A percentile compares a stretch with the other conserved stretches of the same genome.
phyloP scores from a whole-genome alignment of 2,888 invertebrate species.

The Meteorus cinctellus region DNA sequence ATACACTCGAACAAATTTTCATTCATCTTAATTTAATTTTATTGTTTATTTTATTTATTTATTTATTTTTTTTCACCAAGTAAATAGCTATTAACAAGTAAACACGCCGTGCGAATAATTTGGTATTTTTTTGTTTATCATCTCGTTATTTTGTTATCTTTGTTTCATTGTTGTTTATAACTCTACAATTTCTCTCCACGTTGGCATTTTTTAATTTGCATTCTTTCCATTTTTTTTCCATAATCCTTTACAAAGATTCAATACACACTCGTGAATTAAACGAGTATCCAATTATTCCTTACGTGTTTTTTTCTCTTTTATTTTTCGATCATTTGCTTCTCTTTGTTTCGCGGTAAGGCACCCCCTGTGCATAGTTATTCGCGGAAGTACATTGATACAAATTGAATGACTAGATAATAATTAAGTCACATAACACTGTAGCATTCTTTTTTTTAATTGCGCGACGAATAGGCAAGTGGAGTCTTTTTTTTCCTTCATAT shows the following conservation, averaged over 20 bases:
- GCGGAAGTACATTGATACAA: slow-evolving; percentile 57
- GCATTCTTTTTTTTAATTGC: slow-evolving; percentile 47
- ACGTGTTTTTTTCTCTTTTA: slow-evolving; percentile 31
- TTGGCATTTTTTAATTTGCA: slow-evolving; percentile 41
- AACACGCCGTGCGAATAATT: slow-evolving; percentile 46
- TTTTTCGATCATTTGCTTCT: slow-evolving; percentile 21
- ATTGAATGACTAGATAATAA: slow-evolving; percentile 56
- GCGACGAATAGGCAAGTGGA: slow-evolving; percentile 40
- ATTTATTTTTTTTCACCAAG: slow-evolving; percentile 35
- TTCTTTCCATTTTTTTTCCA: slow-evolving; percentile 15
- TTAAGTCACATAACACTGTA: slow-evolving; percentile 55
- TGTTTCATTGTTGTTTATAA: slow-evolving; percentile 38
- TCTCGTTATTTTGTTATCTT: slow-evolving; percentile 39
- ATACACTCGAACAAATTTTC: slow-evolving; percentile 36
- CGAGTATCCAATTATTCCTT: slow-evolving; percentile 48
- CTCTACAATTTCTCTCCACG: slow-evolving; percentile 17
- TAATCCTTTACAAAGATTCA: slow-evolving; percentile 25
- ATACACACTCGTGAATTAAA: slow-evolving; percentile 22
- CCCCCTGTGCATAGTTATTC: slow-evolving; percentile 65
- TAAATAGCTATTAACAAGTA: slow-evolving; percentile 46
- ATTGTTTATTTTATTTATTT: slow-evolving; percentile 26
- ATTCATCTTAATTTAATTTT: slow-evolving; percentile 18
- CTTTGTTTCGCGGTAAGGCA: slow-evolving; percentile 60
- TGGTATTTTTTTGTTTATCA: slow-evolving; percentile 38
- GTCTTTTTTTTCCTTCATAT: slow-evolving; percentile 30